Evolutionary conservation across 2,797 vertebrate species (phyloP).

Genomic region (Sebastes itinus): DNA sequence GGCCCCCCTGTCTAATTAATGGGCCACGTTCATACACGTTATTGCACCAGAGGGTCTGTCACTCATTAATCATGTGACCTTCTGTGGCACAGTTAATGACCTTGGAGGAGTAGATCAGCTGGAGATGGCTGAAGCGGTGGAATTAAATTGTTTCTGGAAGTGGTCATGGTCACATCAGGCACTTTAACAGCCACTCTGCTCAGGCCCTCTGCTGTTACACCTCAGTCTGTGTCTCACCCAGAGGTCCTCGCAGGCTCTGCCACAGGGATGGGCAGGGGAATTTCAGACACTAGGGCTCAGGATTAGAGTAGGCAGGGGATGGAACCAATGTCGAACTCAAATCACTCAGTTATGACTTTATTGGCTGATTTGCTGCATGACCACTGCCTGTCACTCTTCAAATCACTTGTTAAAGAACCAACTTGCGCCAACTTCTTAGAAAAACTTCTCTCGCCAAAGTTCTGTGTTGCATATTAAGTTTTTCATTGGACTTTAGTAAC

Average conservation of each 20-base stretch:
- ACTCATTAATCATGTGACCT: slow-evolving; percentile 99
- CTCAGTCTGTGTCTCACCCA: slow-evolving; percentile 43
- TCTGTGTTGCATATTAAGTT: slow-evolving; percentile 25
- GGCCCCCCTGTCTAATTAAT: slow-evolving; percentile 95
- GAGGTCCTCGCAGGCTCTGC: slow-evolving; percentile 26
- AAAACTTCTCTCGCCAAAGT: slow-evolving; percentile 40
- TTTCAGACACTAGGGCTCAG: slow-evolving; percentile 35
- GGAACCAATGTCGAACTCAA: slow-evolving; percentile 56
- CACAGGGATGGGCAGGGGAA: slow-evolving; percentile 16
- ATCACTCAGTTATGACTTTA: slow-evolving; percentile 56
- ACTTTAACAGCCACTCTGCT: slow-evolving; percentile 91
- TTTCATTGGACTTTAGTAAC: background rate
- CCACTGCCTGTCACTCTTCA: slow-evolving; percentile 55
- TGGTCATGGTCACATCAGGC: slow-evolving; percentile 97
- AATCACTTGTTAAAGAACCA: slow-evolving; percentile 44
- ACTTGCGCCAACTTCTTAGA: slow-evolving; percentile 28
- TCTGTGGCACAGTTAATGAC: slow-evolving; percentile 99
- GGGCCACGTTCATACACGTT: slow-evolving; percentile 91
- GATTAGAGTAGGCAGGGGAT: slow-evolving; percentile 52
- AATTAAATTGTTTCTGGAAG: slow-evolving; percentile 99
- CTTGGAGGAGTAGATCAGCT: slow-evolving; percentile 99
- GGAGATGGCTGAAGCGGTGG: slow-evolving; percentile 96
- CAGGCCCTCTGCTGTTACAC: slow-evolving; percentile 62
- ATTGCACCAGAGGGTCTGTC: slow-evolving; percentile 94
- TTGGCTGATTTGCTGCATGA: slow-evolving; percentile 52